These are phyloP conservation scores for Amazona guildingii DNA, from an alignment of 2,113 vertebrate genomes.

Conservation along the genomic window DNA sequence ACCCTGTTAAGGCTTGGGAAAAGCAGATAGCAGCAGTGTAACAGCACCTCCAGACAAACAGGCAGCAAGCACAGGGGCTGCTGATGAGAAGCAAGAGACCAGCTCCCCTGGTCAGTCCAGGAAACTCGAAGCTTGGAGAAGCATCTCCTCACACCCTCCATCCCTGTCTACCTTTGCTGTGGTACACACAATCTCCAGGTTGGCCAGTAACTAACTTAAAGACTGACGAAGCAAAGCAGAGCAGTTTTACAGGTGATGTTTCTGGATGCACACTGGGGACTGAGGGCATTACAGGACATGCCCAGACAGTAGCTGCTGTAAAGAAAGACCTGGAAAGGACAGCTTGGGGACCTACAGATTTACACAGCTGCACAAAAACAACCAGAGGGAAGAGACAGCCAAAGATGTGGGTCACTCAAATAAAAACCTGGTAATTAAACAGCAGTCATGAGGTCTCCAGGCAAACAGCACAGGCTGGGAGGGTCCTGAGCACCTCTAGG, in stretches of 20 bases:
- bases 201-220: not conserved
- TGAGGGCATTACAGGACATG: not conserved
- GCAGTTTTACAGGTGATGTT: not conserved
- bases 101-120: not conserved
- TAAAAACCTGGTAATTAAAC: not conserved
- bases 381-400: not conserved
- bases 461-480: not conserved
- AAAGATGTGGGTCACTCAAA: not conserved
- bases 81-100: accelerated
- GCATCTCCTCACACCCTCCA: not conserved
- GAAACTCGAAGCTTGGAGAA: not conserved
- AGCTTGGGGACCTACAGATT: not conserved
- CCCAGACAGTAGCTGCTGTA: not conserved
- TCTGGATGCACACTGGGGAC: not conserved
- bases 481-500: not conserved
- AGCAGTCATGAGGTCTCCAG: not conserved
- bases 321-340: not conserved
- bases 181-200: not conserved
- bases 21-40: not conserved
- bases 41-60: not conserved
- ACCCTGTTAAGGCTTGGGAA: not conserved
- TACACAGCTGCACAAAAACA: not conserved
- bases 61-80: accelerated
- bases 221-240: not conserved
- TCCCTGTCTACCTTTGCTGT: accelerated